Evolutionary conservation across 2,888 invertebrate genomes (phyloP).

Genomic region (Dioctria rufipes): DNA sequence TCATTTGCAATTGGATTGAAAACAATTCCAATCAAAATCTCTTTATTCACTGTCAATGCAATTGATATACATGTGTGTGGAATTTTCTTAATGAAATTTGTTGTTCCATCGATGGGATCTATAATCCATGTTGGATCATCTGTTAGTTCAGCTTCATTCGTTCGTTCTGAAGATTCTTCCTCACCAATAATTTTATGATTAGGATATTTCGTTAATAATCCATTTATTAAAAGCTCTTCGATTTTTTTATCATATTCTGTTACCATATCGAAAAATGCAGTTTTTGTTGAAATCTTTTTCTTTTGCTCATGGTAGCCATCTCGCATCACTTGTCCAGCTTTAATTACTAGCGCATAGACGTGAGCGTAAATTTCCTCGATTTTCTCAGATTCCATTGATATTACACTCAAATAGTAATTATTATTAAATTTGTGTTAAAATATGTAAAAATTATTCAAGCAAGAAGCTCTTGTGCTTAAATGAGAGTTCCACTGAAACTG

Average conservation of each 20-base stretch:
- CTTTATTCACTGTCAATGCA: conserved; percentile 75
- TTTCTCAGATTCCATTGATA: conserved; percentile 39
- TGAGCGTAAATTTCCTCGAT: conserved; percentile 67
- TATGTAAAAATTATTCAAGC: neutral
- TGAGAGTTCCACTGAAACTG: neutral
- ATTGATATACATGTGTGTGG: conserved; percentile 82
- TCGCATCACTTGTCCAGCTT: conserved; percentile 67
- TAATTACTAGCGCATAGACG: conserved; percentile 66
- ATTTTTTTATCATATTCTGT: conserved; percentile 85
- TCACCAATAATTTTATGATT: conserved; percentile 85
- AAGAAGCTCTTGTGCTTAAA: neutral
- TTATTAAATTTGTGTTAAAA: neutral
- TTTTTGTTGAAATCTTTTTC: conserved; percentile 72
- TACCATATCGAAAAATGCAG: conserved; percentile 80
- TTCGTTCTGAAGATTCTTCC: conserved; percentile 73
- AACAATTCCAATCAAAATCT: conserved; percentile 79
- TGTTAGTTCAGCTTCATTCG: conserved; percentile 73
- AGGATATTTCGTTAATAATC: conserved; percentile 75
- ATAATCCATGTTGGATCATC: conserved; percentile 88
- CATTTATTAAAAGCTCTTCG: conserved; percentile 79
- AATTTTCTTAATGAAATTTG: conserved; percentile 83
- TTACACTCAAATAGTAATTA: conserved; percentile 4
- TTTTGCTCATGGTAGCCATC: conserved; percentile 64
- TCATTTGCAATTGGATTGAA: conserved; percentile 83
- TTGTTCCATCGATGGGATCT: conserved; percentile 91